A percentile compares a stretch with the other conserved stretches of the same genome.
Evolutionary conservation across 2,888 invertebrate genomes (phyloP).

Genomic region (Scaeva pyrastri): DNA sequence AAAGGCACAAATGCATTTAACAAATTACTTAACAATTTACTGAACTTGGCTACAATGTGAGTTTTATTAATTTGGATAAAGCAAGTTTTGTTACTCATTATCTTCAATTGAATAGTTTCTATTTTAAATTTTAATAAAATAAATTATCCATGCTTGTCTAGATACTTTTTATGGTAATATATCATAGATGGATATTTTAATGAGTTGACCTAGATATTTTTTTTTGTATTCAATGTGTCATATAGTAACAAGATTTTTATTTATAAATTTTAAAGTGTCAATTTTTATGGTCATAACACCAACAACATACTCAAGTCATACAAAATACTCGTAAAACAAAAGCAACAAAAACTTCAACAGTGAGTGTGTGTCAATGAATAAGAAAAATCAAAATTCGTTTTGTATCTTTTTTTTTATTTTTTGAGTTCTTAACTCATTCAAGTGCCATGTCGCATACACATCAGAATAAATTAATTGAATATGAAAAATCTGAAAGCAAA

Average conservation of each 20-base stretch:
- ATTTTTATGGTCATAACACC: conserved; percentile 13
- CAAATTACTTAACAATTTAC: too few species aligned
- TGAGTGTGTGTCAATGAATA: conserved; percentile 13
- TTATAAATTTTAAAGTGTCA: not conserved
- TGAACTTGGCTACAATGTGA: too few species aligned
- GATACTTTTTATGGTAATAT: conserved; percentile 13
- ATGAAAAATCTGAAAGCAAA: conserved; percentile 24
- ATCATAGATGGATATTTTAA: conserved; percentile 33
- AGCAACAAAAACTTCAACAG: not conserved
- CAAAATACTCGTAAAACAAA: too few species aligned
- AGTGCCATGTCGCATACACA: conserved; percentile 31
- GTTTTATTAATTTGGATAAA: too few species aligned
- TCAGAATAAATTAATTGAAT: conserved; percentile 40
- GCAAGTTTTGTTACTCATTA: too few species aligned
- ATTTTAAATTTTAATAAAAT: too few species aligned
- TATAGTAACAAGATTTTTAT: not conserved
- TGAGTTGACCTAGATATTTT: conserved; percentile 22
- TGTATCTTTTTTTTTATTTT: conserved; percentile 4
- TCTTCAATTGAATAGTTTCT: too few species aligned
- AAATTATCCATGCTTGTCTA: not conserved
- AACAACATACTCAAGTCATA: not conserved
- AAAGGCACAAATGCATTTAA: too few species aligned
- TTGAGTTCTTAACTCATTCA: conserved; percentile 19
- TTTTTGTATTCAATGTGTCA: conserved; percentile 17
- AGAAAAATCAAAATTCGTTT: conserved; percentile 12